phyloP scores from a whole-genome alignment of 2,888 invertebrate genomes.

The Calameuta pallipes region DNA sequence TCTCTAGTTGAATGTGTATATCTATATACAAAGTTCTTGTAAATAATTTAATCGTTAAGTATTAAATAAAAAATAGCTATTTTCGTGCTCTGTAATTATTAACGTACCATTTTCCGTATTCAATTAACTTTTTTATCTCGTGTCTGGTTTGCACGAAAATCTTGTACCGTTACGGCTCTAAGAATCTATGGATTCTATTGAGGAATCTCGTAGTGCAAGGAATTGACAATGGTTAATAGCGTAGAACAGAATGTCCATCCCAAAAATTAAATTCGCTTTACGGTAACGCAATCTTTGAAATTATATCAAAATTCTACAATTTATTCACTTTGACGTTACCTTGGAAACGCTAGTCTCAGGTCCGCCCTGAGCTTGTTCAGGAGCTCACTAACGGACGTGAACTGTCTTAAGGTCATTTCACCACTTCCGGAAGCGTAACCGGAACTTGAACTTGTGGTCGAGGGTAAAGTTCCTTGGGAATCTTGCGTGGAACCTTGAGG shows the following conservation, averaged over 20 bases:
- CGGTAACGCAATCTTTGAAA: background rate
- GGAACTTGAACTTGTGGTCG: constrained; percentile 64
- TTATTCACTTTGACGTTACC: constrained; percentile 69
- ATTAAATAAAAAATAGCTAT: background rate
- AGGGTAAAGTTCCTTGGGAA: constrained; percentile 59
- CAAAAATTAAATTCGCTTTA: background rate
- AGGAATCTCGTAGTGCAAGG: background rate
- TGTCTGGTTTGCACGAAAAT: too few species aligned
- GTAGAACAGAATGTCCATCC: background rate
- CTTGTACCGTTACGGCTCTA: background rate
- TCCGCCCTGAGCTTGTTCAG: constrained; percentile 88
- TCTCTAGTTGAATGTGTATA: background rate
- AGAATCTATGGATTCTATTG: background rate
- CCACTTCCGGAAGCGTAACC: constrained; percentile 72
- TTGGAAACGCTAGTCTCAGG: constrained; percentile 86
- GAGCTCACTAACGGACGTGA: constrained; percentile 87
- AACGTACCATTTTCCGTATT: background rate
- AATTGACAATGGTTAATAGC: background rate
- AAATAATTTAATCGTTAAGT: background rate
- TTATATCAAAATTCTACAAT: background rate
- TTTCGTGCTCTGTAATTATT: background rate
- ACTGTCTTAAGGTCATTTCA: constrained; percentile 90
- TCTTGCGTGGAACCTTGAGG: constrained; percentile 66
- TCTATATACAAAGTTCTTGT: background rate
- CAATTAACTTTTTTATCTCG: too few species aligned